These are phyloP conservation scores for Bellardia bayeri DNA, from an alignment of 2,888 invertebrate species.

Conservation along the genomic window DNA sequence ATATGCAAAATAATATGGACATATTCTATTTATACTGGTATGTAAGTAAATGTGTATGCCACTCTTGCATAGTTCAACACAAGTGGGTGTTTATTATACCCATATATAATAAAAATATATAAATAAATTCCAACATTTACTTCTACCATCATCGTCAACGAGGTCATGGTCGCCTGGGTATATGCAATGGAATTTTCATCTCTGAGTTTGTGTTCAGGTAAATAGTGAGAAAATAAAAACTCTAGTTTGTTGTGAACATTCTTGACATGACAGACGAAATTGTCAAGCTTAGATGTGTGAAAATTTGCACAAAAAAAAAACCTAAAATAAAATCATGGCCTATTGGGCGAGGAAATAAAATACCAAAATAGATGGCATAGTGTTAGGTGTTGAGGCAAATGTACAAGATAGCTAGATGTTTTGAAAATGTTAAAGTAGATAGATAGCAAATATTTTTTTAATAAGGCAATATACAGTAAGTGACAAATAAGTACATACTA, in stretches of 20 bases:
- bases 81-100: constrained; percentile 53
- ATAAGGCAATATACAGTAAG: too few species aligned
- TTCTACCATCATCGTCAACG: constrained; percentile 36
- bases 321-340: background rate
- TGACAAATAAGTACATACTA: too few species aligned
- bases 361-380: constrained; percentile 37
- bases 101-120: background rate
- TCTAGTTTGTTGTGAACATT: constrained; percentile 10
- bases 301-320: constrained; percentile 17
- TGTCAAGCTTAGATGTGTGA: constrained; percentile 1
- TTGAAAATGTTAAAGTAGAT: too few species aligned
- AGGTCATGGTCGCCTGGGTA: constrained; percentile 63
- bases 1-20: constrained; percentile 44
- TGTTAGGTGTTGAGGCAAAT: constrained; percentile 27
- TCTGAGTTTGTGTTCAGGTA: constrained; percentile 3
- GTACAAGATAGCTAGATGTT: background rate
- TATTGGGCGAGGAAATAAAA: constrained; percentile 18
- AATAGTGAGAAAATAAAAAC: constrained; percentile 17
- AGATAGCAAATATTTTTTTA: background rate
- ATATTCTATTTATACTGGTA: constrained; percentile 41
- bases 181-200: constrained; percentile 26
- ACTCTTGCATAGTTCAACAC: constrained; percentile 25
- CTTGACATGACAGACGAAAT: constrained; percentile 8
- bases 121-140: constrained; percentile 29
- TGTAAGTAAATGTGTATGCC: background rate